Percentiles rank a stretch among this genome's conserved stretches.
These are phyloP conservation scores for Sapajus apella DNA, from an alignment of 2,113 vertebrate genomes.

Conservation along the genomic window DNA sequence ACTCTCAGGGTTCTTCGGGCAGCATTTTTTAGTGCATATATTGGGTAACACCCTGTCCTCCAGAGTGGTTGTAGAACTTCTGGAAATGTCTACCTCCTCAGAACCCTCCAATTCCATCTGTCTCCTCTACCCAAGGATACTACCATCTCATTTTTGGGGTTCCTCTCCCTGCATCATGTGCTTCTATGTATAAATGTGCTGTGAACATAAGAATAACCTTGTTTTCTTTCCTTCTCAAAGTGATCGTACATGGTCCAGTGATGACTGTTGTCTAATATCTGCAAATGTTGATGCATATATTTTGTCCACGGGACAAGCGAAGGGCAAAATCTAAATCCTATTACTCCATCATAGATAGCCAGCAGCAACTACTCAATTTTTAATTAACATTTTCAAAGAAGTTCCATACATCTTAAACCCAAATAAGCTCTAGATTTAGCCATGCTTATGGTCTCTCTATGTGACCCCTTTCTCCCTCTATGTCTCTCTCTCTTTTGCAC, in stretches of 20 bases:
- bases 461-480: not conserved
- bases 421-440: not conserved
- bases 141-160: not conserved
- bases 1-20: not conserved
- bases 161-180: not conserved
- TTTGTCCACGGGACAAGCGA: not conserved
- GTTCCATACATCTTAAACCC: not conserved
- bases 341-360: not conserved
- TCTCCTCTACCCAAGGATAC: not conserved
- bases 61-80: not conserved
- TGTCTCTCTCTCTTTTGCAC: not conserved
- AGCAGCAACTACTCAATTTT: not conserved
- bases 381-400: not conserved
- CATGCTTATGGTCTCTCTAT: not conserved
- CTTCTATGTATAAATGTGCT: too few relatives aligned
- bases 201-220: not conserved
- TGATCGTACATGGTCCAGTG: fast-evolving
- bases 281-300: not conserved
- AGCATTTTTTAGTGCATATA: not conserved
- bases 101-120: not conserved
- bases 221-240: not conserved
- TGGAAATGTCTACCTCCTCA: not conserved
- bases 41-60: not conserved
- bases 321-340: not conserved
- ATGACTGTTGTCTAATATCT: not conserved